A percentile compares a stretch with the other conserved stretches of the same genome.
These are phyloP conservation scores for Anhinga anhinga DNA, from an alignment of 2,113 vertebrate species.

Conservation along the genomic window DNA sequence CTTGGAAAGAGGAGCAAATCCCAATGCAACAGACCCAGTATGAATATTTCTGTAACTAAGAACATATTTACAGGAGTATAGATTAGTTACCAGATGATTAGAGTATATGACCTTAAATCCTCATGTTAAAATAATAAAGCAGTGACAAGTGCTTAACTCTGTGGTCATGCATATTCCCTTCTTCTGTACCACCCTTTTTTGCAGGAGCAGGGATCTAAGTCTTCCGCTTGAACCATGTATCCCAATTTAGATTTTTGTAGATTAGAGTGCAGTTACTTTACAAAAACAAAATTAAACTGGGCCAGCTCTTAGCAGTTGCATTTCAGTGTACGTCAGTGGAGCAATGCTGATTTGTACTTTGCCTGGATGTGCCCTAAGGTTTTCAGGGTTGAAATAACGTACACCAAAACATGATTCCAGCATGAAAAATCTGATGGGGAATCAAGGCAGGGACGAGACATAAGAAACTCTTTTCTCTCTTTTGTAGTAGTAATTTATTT, in stretches of 20 bases:
- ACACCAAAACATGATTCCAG: not conserved
- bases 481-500: not conserved
- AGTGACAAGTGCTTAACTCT: not conserved
- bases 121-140: not conserved
- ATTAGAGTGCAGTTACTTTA: not conserved
- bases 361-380: not conserved
- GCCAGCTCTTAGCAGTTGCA: not conserved
- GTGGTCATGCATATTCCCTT: not conserved
- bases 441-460: not conserved
- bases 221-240: not conserved
- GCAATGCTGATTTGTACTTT: not conserved
- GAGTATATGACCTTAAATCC: not conserved
- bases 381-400: not conserved
- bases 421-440: not conserved
- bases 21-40: slow-evolving; percentile 80
- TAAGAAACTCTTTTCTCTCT: not conserved
- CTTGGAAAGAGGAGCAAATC: slow-evolving; percentile 85
- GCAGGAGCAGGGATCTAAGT: not conserved
- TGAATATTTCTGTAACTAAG: slow-evolving; percentile 41
- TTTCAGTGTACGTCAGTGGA: not conserved
- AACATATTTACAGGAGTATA: not conserved
- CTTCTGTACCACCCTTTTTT: not conserved
- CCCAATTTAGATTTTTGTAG: not conserved
- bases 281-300: not conserved
- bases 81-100: not conserved